These are phyloP conservation scores for Dipodomys merriami DNA, from an alignment of 2,113 vertebrate genomes.

Conservation along the genomic window DNA sequence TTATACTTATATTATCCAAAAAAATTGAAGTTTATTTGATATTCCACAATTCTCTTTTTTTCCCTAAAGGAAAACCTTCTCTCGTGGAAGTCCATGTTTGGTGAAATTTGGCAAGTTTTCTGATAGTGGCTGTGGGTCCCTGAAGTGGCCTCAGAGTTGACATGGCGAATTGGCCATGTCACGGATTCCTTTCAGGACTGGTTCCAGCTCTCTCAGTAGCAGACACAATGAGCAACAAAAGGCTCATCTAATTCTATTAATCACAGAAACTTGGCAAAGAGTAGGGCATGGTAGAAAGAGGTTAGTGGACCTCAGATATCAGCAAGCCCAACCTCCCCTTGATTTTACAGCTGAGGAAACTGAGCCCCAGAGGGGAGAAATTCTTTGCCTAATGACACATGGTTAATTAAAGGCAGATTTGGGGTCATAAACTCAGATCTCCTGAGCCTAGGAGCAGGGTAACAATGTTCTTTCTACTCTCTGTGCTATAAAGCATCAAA, in stretches of 20 bases:
- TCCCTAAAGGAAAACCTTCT: neutral
- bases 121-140: neutral
- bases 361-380: constrained; percentile 67
- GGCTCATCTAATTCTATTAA: constrained; percentile 67
- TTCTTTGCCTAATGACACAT: constrained; percentile 70
- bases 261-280: constrained; percentile 64
- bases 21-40: constrained; percentile 68
- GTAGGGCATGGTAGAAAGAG: constrained; percentile 32
- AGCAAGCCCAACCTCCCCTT: constrained; percentile 22
- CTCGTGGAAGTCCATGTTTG: neutral
- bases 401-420: constrained; percentile 73
- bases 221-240: constrained; percentile 53
- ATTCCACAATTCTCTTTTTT: constrained; percentile 18
- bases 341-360: constrained; percentile 73
- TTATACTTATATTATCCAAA: constrained; percentile 67
- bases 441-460: neutral
- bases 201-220: constrained; percentile 9
- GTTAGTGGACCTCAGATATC: constrained; percentile 53
- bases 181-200: constrained; percentile 21
- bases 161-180: neutral
- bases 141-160: neutral
- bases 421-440: constrained; percentile 54
- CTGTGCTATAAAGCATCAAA: constrained; percentile 34
- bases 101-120: neutral
- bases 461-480: constrained; percentile 18